Percentiles rank a stretch among this genome's conserved stretches.
Evolutionary conservation across 2,888 invertebrate species (phyloP).

Genomic region (Eledona agricola): DNA sequence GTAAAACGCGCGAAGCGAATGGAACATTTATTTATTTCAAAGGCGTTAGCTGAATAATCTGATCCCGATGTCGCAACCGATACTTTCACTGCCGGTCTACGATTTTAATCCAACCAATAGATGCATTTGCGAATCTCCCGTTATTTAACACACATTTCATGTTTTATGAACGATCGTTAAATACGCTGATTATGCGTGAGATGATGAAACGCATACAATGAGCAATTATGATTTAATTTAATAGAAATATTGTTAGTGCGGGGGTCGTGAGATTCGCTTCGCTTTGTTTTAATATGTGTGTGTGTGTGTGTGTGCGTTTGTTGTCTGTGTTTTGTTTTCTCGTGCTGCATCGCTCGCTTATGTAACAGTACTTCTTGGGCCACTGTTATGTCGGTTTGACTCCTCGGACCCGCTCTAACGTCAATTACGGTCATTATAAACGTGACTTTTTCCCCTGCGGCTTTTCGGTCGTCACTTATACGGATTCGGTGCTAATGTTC

Average conservation of each 20-base stretch:
- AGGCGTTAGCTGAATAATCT: slow-evolving; percentile 20
- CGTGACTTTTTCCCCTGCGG: background rate
- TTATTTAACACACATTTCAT: slow-evolving; percentile 7
- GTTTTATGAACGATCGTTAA: background rate
- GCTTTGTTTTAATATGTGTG: too few relatives aligned
- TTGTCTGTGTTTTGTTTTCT: slow-evolving; percentile 32
- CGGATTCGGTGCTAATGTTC: slow-evolving; percentile 11
- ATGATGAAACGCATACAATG: too few relatives aligned
- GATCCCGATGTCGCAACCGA: slow-evolving; percentile 25
- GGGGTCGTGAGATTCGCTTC: too few relatives aligned
- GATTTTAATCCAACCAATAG: slow-evolving; percentile 8
- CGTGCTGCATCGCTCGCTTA: slow-evolving; percentile 34
- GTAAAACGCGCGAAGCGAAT: slow-evolving; percentile 6
- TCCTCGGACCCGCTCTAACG: slow-evolving; percentile 22
- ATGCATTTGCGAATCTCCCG: slow-evolving; percentile 13
- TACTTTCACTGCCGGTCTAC: slow-evolving; percentile 29
- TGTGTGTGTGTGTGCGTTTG: slow-evolving; percentile 2
- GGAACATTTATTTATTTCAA: slow-evolving; percentile 16
- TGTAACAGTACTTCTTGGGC: slow-evolving; percentile 32
- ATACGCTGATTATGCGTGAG: too few relatives aligned
- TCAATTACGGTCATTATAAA: slow-evolving; percentile 32
- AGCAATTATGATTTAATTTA: too few relatives aligned
- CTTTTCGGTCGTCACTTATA: slow-evolving; percentile 3
- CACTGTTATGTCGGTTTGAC: slow-evolving; percentile 30
- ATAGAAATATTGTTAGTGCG: too few relatives aligned